Percentiles rank a stretch among this genome's conserved stretches.
phyloP scores from a whole-genome alignment of 2,888 invertebrate genomes.

The Mechanitis mazaeus region DNA sequence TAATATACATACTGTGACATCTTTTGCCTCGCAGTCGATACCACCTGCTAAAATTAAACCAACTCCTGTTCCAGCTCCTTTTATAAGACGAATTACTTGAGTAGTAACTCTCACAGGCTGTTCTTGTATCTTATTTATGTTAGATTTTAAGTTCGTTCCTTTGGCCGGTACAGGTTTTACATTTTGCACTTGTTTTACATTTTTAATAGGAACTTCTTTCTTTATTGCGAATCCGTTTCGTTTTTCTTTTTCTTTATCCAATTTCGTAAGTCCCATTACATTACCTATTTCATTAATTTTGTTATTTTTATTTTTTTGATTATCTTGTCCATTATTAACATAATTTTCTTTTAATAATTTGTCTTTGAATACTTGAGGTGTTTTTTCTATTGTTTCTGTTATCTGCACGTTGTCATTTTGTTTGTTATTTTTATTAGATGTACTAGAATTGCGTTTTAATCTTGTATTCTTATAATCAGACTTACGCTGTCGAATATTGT shows the following conservation, averaged over 20 bases:
- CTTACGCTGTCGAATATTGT: constrained; percentile 64
- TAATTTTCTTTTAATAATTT: constrained; percentile 51
- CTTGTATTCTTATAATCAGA: constrained; percentile 67
- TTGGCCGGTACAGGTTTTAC: constrained; percentile 8
- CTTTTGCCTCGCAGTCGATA: constrained; percentile 92
- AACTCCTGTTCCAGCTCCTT: constrained; percentile 79
- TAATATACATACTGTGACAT: constrained; percentile 84
- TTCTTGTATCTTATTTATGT: constrained; percentile 11
- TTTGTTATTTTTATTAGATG: constrained; percentile 57
- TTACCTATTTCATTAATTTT: neutral
- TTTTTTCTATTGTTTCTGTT: constrained; percentile 53
- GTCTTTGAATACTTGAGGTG: constrained; percentile 52
- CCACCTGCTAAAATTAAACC: constrained; percentile 94
- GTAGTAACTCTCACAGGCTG: constrained; percentile 40
- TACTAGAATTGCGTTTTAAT: constrained; percentile 64
- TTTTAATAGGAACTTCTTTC: constrained; percentile 10
- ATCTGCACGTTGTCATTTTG: constrained; percentile 50
- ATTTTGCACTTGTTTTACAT: constrained; percentile 9
- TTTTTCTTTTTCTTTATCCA: constrained; percentile 20
- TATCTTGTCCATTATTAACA: neutral
- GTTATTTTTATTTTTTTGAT: constrained; percentile 10
- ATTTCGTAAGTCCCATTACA: constrained; percentile 10
- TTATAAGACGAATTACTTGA: constrained; percentile 53
- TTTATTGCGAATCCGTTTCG: constrained; percentile 19
- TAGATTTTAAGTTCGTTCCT: constrained; percentile 11